Evolutionary conservation across 2,888 invertebrate species (phyloP), one percentile per base, ranked within the genome.

Genomic region (Cyaniris semiargus): DNA sequence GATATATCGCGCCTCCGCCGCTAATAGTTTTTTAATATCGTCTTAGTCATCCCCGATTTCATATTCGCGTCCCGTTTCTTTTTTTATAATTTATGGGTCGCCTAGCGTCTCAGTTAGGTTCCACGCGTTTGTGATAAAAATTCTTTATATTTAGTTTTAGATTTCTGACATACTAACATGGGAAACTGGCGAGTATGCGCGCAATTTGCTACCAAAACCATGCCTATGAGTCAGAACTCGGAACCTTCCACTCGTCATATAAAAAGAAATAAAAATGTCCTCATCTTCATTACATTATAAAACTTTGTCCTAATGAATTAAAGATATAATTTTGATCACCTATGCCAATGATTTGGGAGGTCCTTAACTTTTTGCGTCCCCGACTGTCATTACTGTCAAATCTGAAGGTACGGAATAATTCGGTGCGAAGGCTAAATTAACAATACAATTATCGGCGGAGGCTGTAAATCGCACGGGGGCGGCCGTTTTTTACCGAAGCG

Each of bases 11-110:
- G 83, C 85, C 83, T 83, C 85, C 87, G 86, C 88, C 86, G 88
- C 91, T 94, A 94, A 94, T 93, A 92, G 92, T 91, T 83, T 92
- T 94, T 92, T 93, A 94, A 94, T 93, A 90, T 88, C 88, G 83
- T 80, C 86, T 92, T 90, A 92, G 89, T 92, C 90, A 92, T 89
- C 85, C 80, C 78, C 18, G 71, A 66, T 66, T 66, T 66, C 66
- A 66, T 66, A 66, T 66, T 66, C 23, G 15, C 27, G 66, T 66
- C 27, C 66, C 18, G 66, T 31, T 66, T 66, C 31, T 66, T 13
- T 66, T 66, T 66, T 13, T 31, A 13, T 31, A 27, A 66, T 66
- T 66, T 66, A 66, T 66, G 66, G 27, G 27, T 27, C 15, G 13
- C 66, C 66, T 31, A 66, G 66, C 66, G 31, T 66, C 27, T 66